Percentiles rank a stretch among this genome's conserved stretches.
Evolutionary conservation across 2,888 invertebrate species (phyloP).

Genomic region (Apodemia mormo): DNA sequence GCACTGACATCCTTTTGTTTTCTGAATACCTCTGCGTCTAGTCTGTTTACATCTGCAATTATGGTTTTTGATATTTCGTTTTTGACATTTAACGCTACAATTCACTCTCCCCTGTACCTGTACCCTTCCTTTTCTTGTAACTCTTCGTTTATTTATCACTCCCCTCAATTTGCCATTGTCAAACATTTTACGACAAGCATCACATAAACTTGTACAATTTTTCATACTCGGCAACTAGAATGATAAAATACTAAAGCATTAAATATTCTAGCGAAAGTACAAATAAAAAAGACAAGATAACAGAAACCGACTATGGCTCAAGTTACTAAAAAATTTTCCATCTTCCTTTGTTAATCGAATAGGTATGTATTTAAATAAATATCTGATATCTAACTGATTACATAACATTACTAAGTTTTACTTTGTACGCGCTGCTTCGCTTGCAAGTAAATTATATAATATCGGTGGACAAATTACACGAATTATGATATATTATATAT

Average conservation of each 20-base stretch:
- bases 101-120: not conserved
- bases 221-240: not conserved
- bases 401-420: not conserved
- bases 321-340: too few species aligned
- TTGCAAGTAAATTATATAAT: too few species aligned
- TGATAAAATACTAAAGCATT: not conserved
- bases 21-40: constrained; percentile 1
- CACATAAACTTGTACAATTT: constrained; percentile 3
- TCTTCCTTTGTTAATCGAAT: too few species aligned
- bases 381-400: too few species aligned
- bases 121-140: not conserved
- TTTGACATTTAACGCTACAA: not conserved
- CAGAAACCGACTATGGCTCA: too few species aligned
- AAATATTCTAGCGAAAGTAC: not conserved
- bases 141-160: not conserved
- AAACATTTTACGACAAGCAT: constrained; percentile 6
- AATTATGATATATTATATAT: too few species aligned
- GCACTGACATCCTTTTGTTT: not conserved
- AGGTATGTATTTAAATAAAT: too few species aligned
- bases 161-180: not conserved
- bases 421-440: not conserved
- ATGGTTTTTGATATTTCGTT: not conserved
- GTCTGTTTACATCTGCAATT: not conserved
- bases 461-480: too few species aligned
- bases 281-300: not conserved